phyloP scores from a whole-genome alignment of 2,888 invertebrate species.

The Halocaridina rubra region DNA sequence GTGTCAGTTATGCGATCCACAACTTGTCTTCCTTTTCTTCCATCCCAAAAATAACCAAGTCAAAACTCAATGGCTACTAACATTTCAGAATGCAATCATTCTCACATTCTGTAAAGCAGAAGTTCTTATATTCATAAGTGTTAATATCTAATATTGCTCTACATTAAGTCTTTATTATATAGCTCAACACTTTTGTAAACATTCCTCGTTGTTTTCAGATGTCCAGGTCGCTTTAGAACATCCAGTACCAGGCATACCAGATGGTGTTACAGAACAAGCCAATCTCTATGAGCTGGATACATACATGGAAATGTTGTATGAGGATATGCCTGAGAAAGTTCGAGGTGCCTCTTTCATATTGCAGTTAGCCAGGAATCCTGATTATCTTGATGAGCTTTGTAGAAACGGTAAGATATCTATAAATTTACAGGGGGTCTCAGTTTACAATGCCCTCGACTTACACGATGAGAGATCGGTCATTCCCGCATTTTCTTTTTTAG shows the following conservation, averaged over 20 bases:
- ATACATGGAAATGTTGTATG: slow-evolving; percentile 95
- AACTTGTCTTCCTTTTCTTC: too few relatives aligned
- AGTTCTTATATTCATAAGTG: too few relatives aligned
- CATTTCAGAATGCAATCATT: too few relatives aligned
- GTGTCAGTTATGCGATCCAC: too few relatives aligned
- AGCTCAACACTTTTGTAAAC: too few relatives aligned
- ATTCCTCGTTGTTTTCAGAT: too few relatives aligned
- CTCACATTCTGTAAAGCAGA: too few relatives aligned
- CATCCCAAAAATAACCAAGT: too few relatives aligned
- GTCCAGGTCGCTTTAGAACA: slow-evolving; percentile 30
- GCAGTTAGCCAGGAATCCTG: slow-evolving; percentile 91
- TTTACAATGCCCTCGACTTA: neutral
- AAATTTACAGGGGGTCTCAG: neutral
- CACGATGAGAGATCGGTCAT: neutral
- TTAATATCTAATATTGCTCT: too few relatives aligned
- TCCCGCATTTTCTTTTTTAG: too few relatives aligned
- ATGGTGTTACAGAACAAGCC: slow-evolving; percentile 69
- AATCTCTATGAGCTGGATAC: slow-evolving; percentile 88
- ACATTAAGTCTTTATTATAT: too few relatives aligned
- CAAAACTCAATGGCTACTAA: too few relatives aligned
- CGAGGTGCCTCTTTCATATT: slow-evolving; percentile 89
- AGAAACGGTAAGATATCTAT: slow-evolving; percentile 81
- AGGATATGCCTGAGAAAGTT: slow-evolving; percentile 88
- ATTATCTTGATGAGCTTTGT: slow-evolving; percentile 92
- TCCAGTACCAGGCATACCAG: slow-evolving; percentile 47